Evolutionary conservation across 2,113 vertebrate species (phyloP), one percentile per base, ranked within the genome.

Genomic region (cat (Felis catus)): DNA sequence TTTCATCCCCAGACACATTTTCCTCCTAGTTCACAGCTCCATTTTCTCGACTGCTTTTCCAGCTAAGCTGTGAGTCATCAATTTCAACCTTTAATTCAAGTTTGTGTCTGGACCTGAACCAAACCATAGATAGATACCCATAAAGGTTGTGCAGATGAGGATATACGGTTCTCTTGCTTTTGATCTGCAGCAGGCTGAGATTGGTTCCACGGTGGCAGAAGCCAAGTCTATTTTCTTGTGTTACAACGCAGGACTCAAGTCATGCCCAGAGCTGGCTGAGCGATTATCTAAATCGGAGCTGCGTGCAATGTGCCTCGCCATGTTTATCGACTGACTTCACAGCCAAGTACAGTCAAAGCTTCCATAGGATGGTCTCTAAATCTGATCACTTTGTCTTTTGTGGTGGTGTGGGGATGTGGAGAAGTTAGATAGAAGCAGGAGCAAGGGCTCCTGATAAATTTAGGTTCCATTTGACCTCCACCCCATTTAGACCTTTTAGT

Each of bases 21-120:
- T 91, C 65, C 65, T 93, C 74, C 55, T 55, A 86, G 94, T 89
- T 92, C 88, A 58, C 63, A 91, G 89, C 91, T 98, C 73, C 45
- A 21, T 96, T 96, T 97, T 95, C 84, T 97, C 1, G 16, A 73
- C 89, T 93, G 74, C 25, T 19, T 91, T 97, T 93, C 94, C 81
- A 94, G 83, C 94, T 96, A 92, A 84, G 93, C 65, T 98, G 63
- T 98, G 97, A 98, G 91, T 97, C 97, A 98, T 96, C 89, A 48
- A 11, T 98, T 91, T 97, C 93, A 97, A 74, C 71, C 90, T 96
- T 87, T 97, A 98, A 96, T 97, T 97, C 91, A 95, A 94, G 89
- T 92, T 68, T 93, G 94, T 83, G 81, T n/a, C 66, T 98, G 97
- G 97, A 97, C 80, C 41, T 63, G 53, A 95, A 98, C 96, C 98